Evolutionary conservation across 2,888 invertebrate genomes (phyloP).

Genomic region (Sceliomorpha sp.): DNA sequence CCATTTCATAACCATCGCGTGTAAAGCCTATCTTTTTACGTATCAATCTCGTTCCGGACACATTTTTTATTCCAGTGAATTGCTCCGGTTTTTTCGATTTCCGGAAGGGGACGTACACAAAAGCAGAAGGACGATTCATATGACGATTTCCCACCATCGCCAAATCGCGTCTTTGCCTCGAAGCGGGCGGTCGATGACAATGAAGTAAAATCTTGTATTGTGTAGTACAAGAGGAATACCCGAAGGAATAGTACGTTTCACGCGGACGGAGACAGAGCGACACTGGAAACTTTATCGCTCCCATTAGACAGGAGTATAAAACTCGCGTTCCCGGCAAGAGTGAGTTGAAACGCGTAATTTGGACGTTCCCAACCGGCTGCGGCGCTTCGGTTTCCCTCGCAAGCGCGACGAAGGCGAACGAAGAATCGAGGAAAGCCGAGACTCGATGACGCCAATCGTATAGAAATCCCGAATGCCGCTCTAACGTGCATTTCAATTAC

Average conservation of each 20-base stretch:
- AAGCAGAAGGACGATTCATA: too few species aligned
- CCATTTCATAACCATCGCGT: too few species aligned
- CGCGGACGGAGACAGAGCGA: conserved; percentile 3
- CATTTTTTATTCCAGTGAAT: too few species aligned
- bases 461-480: conserved; percentile 1
- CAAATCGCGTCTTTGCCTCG: background rate
- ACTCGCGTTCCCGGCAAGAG: conserved; percentile 3
- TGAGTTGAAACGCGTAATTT: conserved; percentile 14
- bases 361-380: too few species aligned
- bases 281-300: conserved; percentile 22
- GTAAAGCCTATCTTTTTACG: too few species aligned
- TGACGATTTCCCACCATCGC: background rate
- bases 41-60: too few species aligned
- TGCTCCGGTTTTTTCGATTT: too few species aligned
- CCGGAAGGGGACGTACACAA: too few species aligned
- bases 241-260: conserved; percentile 10
- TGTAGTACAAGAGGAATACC: conserved; percentile 2
- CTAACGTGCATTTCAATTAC: conserved; percentile 54
- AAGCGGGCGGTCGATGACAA: background rate
- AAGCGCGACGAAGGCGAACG: too few species aligned
- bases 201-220: conserved; percentile 11
- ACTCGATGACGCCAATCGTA: conserved; percentile 10
- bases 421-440: too few species aligned
- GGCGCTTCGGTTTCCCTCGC: too few species aligned
- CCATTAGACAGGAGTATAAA: conserved; percentile 16